Evolutionary conservation across 2,888 invertebrate genomes (phyloP), one percentile per base, ranked within the genome.

Genomic region (Latrodectus hesperus): DNA sequence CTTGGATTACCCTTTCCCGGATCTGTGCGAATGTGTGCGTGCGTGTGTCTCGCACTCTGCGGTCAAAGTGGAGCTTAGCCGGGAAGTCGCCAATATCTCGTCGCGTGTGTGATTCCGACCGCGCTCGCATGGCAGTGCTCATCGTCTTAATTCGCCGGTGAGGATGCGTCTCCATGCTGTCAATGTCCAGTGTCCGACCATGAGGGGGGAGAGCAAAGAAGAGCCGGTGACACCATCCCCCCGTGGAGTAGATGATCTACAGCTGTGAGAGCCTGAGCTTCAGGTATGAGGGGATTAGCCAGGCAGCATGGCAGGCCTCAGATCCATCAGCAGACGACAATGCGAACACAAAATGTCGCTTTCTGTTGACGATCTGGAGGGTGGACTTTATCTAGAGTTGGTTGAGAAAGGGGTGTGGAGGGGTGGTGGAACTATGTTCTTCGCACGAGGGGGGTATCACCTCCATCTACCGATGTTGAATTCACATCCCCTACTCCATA

Each of bases 381-480:
- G 51, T 11, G 68, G 79, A 67, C 22, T 60, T 70, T 71, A 73
- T 52, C 74, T 53, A 55, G 52, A 79, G 74, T 71, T 64, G 53
- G 65, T 65, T 65, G 70, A 68, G 70, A 52, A 55, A 51, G 80
- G 73, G 75, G 76, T 80, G 81, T 72, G 86, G 81, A 80, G 85
- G 65, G 82, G 83, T 51, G 77, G 83, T 65, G 78, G 84, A 84
- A 86, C 86, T 67, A 86, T 86, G 86, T 86, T 86, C 86, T 86
- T 86, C 86, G 86, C 81, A 22, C 81, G 81, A 81, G 86, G 86
- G 60, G 86, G 81, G 64, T 81, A 76, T 70, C 71, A 86, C 73
- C 86, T 81, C 86, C 80, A 86, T 72, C 86, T 81, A 65, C 80
- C 80, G 60, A 75, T 79, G 67, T 75, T 79, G 52, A 65, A 73